Evolutionary conservation across 2,797 vertebrate species (phyloP), one percentile per base, ranked within the genome.

Genomic region (Emys orbicularis): DNA sequence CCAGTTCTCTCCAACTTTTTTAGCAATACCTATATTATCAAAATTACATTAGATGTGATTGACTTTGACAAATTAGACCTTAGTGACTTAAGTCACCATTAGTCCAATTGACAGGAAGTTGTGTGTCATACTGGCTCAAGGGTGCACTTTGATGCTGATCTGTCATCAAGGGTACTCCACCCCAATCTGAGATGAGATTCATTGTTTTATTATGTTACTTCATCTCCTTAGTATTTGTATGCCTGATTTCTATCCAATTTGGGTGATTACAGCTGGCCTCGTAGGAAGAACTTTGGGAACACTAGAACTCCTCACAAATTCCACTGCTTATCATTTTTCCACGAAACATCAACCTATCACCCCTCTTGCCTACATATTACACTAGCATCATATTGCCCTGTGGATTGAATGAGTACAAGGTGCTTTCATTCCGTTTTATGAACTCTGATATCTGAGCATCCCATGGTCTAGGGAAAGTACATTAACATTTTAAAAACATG

Each of bases 311-410:
- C 37, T 76, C 25, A 47, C 74, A 76, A 76, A 1, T 15, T 34
- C 34, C 21, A 81, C 9, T 27, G 9, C 77, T 72, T 9, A 27
- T 37, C 25, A 90, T 15, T 34, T 59, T 31, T 81, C 50, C 34
- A 72, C 82, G 68, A 41, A 41, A 72, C n/a, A 41, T 72, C 68
- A 72, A 37, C 23, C 12, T n/a, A 27, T 37, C 37, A 88, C 50
- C 50, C 2, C 6, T 25, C 6, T 68, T 77, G 6, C 53, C 49
- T 56, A 8, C 19, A 50, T 72, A 37, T 29, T 54, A 86, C 31
- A 21, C 3, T 16, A 47, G n/a, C 11, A 37, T 80, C 29, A 83
- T 52, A 1, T 3, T 50, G 23, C 0, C 0, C 53, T 18, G 11
- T 21, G 2, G 27, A 50, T 47, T 52, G 3, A 86, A 5, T n/a